Evolutionary conservation across 2,113 vertebrate genomes (phyloP).

Genomic region (Danionella cerebrum): DNA sequence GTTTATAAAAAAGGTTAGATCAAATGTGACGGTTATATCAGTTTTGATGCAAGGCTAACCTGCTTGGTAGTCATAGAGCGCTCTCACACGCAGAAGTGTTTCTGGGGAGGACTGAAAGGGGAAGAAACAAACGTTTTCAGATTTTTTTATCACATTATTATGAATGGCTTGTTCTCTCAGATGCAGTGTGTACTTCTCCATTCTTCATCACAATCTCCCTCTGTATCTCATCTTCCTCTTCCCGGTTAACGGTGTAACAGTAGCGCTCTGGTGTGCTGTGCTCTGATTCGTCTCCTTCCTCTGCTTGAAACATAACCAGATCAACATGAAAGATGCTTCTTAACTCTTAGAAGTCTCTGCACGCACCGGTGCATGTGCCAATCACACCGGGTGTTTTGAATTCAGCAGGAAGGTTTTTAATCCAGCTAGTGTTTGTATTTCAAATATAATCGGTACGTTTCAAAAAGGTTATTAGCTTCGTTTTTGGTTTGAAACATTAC

Average conservation of each 20-base stretch:
- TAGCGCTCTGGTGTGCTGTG: conserved; percentile 49
- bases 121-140: neutral
- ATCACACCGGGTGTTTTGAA: too few relatives aligned
- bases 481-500: too few relatives aligned
- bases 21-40: neutral
- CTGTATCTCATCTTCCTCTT: conserved; percentile 31
- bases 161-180: neutral
- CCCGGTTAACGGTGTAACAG: conserved; percentile 41
- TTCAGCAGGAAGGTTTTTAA: too few relatives aligned
- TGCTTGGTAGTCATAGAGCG: conserved; percentile 72
- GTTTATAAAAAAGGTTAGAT: too few relatives aligned
- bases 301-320: neutral
- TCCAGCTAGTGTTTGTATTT: too few relatives aligned
- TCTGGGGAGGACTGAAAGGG: conserved; percentile 48
- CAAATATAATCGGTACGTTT: too few relatives aligned
- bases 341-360: neutral
- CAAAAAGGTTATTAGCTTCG: too few relatives aligned
- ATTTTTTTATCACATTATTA: neutral
- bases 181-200: conserved; percentile 41
- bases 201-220: conserved; percentile 51
- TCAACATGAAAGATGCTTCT: too few relatives aligned
- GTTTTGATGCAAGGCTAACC: conserved; percentile 53
- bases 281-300: conserved; percentile 33
- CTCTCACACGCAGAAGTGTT: conserved; percentile 61
- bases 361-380: too few relatives aligned